Conservation (phyloP, 2,888 invertebrate species). For the Micoletzkya japonica region DNA sequence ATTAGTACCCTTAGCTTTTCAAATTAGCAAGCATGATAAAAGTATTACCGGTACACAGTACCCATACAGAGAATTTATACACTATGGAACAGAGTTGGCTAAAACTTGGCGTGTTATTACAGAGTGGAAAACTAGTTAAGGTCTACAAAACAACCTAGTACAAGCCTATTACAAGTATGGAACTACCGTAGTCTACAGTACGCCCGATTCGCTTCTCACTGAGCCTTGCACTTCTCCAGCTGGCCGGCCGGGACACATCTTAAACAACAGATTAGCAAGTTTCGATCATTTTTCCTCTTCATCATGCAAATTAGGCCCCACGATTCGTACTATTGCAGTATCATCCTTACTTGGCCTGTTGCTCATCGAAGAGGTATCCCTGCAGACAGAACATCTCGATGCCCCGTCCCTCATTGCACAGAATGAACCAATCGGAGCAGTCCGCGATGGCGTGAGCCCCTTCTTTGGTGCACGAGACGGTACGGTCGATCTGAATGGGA, state of each 20-base stretch:
- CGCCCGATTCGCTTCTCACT: no score
- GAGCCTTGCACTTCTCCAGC: conserved; percentile 11
- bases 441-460: conserved; percentile 5
- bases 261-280: background rate
- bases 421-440: conserved; percentile 22
- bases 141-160: no score
- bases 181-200: no score
- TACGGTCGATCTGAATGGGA: conserved; percentile 19
- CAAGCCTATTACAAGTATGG: no score
- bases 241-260: conserved; percentile 20
- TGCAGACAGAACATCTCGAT: conserved; percentile 15
- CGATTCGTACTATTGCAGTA: background rate
- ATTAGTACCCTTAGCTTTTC: no score
- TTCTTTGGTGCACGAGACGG: conserved; percentile 10
- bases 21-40: no score
- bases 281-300: background rate
- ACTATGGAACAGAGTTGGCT: no score
- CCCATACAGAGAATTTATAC: no score
- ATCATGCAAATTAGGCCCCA: background rate
- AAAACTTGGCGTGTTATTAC: no score
- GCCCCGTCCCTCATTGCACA: conserved; percentile 15
- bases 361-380: conserved; percentile 17
- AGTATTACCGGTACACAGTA: no score
- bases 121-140: no score
- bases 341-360: conserved; percentile 6